Evolutionary conservation across 2,797 vertebrate genomes (phyloP), one percentile per base, ranked within the genome.

Genomic region (Spinus pinus): DNA sequence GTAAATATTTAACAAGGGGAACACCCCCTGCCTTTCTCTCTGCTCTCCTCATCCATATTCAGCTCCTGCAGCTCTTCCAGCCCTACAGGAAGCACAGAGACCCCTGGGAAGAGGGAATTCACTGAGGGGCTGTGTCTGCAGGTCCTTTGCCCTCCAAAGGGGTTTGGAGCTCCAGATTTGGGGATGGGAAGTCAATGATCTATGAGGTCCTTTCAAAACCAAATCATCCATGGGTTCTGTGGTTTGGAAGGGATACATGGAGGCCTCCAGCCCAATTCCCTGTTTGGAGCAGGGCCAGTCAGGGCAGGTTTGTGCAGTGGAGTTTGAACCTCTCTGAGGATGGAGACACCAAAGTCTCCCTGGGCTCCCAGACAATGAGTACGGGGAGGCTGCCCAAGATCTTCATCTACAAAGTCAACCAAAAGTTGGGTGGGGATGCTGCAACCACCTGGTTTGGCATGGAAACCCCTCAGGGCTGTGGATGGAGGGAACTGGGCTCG

Each of bases 1-100:
- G 93, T 97, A 96, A 97, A 97, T 97, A 96, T 96, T 97, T 97
- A 96, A 97, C 90, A 81, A 93, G 85, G 90, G 91, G 56, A 96
- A 97, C 93, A 69, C 82, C 84, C 77, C 82, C 62, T 91, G 84
- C 67, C 33, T 31, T 80, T 27, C 37, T 84, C 65, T 70, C 54
- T 89, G 61, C 67, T 65, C 51, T 85, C 74, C 58, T 89, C 94
- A 95, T 81, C n/a, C 85, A 78, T 93, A 95, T 91, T 92, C 81
- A 88, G 12, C 33, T 47, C 74, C 39, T 24, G 28, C 71, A 33
- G 64, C 53, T 85, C 93, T 17, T 61, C 56, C 71, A 79, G 62
- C 60, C 41, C 57, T 22, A 15, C 35, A 37, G 80, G 19, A n/a
- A 12, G 3, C 37, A 25, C 5, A 3, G 49, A 19, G 28, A 21